A percentile compares a stretch with the other conserved stretches of the same genome.
These are phyloP conservation scores for Trochalopteron elliotii DNA, from an alignment of 2,113 vertebrate species.

Conservation along the genomic window DNA sequence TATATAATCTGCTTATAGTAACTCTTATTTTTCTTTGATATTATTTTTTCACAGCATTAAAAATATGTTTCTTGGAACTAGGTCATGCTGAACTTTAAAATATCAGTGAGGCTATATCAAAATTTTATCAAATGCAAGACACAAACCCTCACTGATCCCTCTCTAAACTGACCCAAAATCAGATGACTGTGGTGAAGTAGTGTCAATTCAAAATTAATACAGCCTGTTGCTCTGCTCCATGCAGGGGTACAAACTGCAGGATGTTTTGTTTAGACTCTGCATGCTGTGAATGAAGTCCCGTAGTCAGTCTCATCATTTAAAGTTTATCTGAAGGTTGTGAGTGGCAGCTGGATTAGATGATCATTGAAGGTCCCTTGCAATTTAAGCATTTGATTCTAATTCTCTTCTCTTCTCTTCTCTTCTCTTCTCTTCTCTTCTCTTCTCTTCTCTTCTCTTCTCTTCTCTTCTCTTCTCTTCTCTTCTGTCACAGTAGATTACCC, in stretches of 20 bases:
- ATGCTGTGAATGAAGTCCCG: not conserved
- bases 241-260: fast-evolving
- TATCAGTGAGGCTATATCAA: not conserved
- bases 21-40: not conserved
- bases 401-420: not conserved
- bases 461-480: too few relatives aligned
- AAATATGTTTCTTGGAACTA: not conserved
- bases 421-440: not conserved
- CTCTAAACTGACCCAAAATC: not conserved
- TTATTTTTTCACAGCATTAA: not conserved
- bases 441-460: not conserved
- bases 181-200: not conserved
- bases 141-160: not conserved
- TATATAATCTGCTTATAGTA: not conserved
- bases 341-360: not conserved
- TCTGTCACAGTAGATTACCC: not conserved
- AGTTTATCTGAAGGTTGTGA: not conserved
- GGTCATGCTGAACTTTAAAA: not conserved
- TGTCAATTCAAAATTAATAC: not conserved
- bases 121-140: not conserved
- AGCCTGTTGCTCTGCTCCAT: not conserved
- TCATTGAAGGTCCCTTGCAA: not conserved
- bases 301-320: not conserved
- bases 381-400: not conserved
- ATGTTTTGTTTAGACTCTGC: not conserved